Conservation (phyloP, 2,113 vertebrate species). For the Heptranchias perlo region DNA sequence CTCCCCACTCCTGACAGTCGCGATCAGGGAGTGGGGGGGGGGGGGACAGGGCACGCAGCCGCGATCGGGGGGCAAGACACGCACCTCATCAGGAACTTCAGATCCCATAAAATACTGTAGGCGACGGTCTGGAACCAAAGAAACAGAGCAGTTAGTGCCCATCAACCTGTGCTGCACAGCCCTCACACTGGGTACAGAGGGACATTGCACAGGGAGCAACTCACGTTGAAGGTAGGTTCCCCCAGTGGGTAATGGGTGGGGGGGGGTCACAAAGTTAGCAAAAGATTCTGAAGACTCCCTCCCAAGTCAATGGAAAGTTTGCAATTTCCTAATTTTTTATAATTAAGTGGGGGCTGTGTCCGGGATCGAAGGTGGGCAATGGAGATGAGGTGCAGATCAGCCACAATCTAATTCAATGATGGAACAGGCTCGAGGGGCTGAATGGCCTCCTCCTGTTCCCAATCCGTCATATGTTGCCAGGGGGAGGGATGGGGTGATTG, state of each 20-base stretch:
- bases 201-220: background rate
- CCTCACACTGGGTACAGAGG: background rate
- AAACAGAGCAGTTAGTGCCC: constrained; percentile 34
- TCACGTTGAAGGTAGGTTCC: background rate
- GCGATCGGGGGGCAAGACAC: constrained; percentile 42
- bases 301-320: background rate
- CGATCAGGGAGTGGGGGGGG: no score
- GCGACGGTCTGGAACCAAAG: constrained; percentile 75
- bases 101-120: constrained; percentile 97
- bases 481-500: no score
- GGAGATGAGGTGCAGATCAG: background rate
- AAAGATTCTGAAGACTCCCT: background rate
- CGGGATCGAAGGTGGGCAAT: background rate
- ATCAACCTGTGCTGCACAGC: background rate
- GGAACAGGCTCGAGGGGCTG: background rate
- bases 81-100: constrained; percentile 98
- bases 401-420: background rate
- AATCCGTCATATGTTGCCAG: background rate
- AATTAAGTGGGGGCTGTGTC: background rate
- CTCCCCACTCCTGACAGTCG: no score
- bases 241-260: background rate
- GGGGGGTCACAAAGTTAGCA: background rate
- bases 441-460: background rate
- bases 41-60: background rate
- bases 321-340: background rate